Evolutionary conservation across 1,140 invertebrate species (phyloP).

Genomic region (Drosophila parvula): DNA sequence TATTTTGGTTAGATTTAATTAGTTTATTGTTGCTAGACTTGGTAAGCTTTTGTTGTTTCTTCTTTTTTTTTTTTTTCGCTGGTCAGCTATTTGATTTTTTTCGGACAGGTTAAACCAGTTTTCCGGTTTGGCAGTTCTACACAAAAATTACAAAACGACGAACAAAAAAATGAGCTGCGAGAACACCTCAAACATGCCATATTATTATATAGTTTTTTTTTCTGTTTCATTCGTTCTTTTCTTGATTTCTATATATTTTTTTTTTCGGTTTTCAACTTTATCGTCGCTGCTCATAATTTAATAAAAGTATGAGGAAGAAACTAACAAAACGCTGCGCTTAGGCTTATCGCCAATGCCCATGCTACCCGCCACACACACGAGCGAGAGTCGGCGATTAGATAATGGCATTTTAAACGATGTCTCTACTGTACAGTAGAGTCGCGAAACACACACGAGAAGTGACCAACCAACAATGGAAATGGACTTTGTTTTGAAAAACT

Average conservation of each 20-base stretch:
- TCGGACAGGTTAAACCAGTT: slow-evolving; percentile 71
- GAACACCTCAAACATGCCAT: slow-evolving; percentile 43
- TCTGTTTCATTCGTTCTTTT: slow-evolving; percentile 11
- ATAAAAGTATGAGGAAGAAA: slow-evolving; percentile 55
- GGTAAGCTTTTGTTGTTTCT: slow-evolving; percentile 17
- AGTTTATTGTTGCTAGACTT: slow-evolving; percentile 74
- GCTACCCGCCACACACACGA: neutral
- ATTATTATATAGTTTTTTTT: slow-evolving; percentile 59
- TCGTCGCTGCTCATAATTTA: slow-evolving; percentile 62
- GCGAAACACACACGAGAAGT: slow-evolving; percentile 59
- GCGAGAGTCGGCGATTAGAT: slow-evolving; percentile 60
- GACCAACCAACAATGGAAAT: slow-evolving; percentile 69
- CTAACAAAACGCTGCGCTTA: slow-evolving; percentile 63
- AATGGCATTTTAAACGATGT: slow-evolving; percentile 77
- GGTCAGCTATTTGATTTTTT: slow-evolving; percentile 46
- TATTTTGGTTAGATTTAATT: slow-evolving; percentile 77
- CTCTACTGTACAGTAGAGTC: slow-evolving; percentile 75
- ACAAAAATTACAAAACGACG: slow-evolving; percentile 37
- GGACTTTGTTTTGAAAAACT: slow-evolving; percentile 74
- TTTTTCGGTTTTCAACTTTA: slow-evolving; percentile 26
- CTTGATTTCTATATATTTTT: slow-evolving; percentile 30
- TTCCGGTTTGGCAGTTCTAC: slow-evolving; percentile 38
- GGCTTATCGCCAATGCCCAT: slow-evolving; percentile 62
- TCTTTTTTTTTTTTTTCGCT: slow-evolving; percentile 20
- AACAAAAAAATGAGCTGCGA: slow-evolving; percentile 5